phyloP scores from a whole-genome alignment of 1,140 invertebrate genomes.

The Danaus plexippus region DNA sequence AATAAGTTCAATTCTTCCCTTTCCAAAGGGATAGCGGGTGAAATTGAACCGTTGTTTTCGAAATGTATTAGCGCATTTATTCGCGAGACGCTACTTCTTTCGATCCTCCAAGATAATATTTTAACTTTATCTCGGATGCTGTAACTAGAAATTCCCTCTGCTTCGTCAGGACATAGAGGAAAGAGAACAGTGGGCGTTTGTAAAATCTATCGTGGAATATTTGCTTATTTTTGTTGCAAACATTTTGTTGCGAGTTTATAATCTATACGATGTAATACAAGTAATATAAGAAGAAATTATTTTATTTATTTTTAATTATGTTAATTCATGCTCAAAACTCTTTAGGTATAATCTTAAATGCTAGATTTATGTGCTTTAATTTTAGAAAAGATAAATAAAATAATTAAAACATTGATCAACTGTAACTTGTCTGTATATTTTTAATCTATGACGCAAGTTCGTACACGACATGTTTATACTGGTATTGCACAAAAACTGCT shows the following conservation, averaged over 20 bases:
- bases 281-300: no score
- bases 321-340: background rate
- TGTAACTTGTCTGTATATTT: background rate
- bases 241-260: no score
- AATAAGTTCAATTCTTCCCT: no score
- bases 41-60: constrained; percentile 61
- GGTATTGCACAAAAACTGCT: constrained; percentile 54
- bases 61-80: constrained; percentile 62
- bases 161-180: constrained; percentile 23
- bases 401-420: no score
- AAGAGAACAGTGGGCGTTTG: constrained; percentile 7
- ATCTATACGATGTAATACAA: no score
- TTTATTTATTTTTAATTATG: background rate
- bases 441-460: constrained; percentile 21
- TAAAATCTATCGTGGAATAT: no score
- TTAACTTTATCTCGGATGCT: constrained; percentile 63
- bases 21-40: constrained; percentile 11
- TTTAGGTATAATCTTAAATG: background rate
- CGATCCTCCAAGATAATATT: constrained; percentile 63
- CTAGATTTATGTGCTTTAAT: no score
- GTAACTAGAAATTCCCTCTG: constrained; percentile 46
- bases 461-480: constrained; percentile 51
- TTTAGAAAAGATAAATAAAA: no score
- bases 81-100: constrained; percentile 46
- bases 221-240: no score